Percentiles rank a stretch among this genome's conserved stretches.
phyloP scores from a whole-genome alignment of 2,113 vertebrate species.

The Rhegmatorhina hoffmannsi region DNA sequence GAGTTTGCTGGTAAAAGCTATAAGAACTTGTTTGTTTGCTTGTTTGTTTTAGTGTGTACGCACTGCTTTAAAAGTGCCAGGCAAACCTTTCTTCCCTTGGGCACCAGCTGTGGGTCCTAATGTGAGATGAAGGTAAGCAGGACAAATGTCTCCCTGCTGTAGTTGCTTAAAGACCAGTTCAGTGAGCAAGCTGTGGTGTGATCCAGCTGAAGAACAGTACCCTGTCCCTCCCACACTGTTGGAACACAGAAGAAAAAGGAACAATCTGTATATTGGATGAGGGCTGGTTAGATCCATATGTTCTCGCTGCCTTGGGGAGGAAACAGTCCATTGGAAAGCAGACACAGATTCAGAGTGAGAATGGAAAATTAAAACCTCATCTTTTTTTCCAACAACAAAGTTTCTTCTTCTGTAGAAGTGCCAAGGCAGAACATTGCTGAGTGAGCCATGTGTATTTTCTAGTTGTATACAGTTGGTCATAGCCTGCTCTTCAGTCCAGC shows the following conservation, averaged over 20 bases:
- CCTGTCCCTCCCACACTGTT: background rate
- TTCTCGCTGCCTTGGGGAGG: background rate
- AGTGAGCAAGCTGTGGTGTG: background rate
- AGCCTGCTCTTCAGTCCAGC: background rate
- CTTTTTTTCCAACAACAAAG: background rate
- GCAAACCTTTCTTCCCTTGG: background rate
- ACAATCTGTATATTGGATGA: background rate
- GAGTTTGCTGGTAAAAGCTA: background rate
- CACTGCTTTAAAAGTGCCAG: background rate
- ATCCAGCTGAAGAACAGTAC: background rate
- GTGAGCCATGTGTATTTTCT: background rate
- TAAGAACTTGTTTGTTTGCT: background rate
- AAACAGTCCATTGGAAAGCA: background rate
- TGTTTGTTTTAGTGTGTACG: background rate
- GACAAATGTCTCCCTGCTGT: fast-evolving
- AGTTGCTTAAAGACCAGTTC: background rate
- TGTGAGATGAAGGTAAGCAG: background rate
- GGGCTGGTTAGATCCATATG: background rate
- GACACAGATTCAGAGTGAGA: background rate
- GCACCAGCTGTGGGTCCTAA: background rate
- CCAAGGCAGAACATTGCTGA: background rate
- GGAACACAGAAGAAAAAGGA: background rate
- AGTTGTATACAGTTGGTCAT: background rate
- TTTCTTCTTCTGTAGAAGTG: background rate
- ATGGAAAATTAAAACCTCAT: background rate